Conservation (phyloP, 2,113 vertebrate genomes). For the Chlamydotis undulata region DNA sequence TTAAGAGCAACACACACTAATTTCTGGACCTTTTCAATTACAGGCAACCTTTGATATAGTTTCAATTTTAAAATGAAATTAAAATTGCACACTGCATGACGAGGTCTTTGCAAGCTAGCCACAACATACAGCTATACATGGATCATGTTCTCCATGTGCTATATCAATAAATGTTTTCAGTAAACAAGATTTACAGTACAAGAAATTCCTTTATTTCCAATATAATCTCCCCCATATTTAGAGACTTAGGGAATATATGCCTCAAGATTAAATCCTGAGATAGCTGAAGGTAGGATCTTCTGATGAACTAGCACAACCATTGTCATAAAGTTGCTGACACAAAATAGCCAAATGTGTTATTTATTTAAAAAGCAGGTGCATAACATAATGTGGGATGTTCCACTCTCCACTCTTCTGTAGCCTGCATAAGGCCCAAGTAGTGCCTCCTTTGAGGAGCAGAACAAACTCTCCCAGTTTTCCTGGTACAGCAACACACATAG, state of each 20-base stretch:
- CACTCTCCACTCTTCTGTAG: not conserved
- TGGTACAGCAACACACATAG: not conserved
- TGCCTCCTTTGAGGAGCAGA: not conserved
- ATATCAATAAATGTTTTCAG: not conserved
- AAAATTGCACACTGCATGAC: not conserved
- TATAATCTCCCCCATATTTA: not conserved
- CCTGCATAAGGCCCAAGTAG: not conserved
- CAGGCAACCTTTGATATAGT: not conserved
- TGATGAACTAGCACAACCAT: not conserved
- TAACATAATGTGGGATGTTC: not conserved
- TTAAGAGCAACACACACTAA: not conserved
- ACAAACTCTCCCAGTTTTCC: not conserved
- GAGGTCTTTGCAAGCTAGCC: slow-evolving; percentile 10
- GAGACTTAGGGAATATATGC: not conserved
- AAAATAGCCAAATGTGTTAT: not conserved
- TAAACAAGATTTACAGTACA: not conserved
- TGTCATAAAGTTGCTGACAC: not conserved
- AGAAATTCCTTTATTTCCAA: not conserved
- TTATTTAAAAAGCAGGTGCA: not conserved
- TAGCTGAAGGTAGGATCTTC: not conserved
- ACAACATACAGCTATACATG: not conserved
- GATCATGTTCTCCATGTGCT: not conserved
- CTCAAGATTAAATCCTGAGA: not conserved
- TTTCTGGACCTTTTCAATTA: slow-evolving; percentile 5
- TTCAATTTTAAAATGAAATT: slow-evolving; percentile 21